Evolutionary conservation across 2,797 vertebrate genomes (phyloP).

Genomic region (Paramormyrops hopkinsi): DNA sequence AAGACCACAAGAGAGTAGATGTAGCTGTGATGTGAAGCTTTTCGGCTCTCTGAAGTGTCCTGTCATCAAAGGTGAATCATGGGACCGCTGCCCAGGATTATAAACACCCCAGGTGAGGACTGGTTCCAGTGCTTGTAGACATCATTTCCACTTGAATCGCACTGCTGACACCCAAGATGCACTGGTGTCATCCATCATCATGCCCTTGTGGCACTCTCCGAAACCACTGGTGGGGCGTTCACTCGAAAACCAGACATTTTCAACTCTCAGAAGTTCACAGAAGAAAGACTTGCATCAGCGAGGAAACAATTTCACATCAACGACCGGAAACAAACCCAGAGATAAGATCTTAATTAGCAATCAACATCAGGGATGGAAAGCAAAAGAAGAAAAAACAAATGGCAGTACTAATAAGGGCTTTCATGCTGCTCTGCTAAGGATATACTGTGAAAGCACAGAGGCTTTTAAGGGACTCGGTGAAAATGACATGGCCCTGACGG

Average conservation of each 20-base stretch:
- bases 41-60: background rate
- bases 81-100: background rate
- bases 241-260: background rate
- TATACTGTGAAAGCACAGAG: slow-evolving; percentile 27
- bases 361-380: background rate
- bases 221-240: background rate
- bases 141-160: slow-evolving; percentile 3
- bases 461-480: slow-evolving; percentile 7
- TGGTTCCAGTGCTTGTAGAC: background rate
- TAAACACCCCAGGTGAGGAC: background rate
- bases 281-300: background rate
- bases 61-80: slow-evolving; percentile 17
- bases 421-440: slow-evolving; percentile 25
- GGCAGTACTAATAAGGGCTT: slow-evolving; percentile 13
- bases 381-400: background rate
- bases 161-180: background rate
- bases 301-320: background rate
- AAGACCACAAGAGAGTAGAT: slow-evolving; percentile 1
- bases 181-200: background rate
- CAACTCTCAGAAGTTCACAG: background rate
- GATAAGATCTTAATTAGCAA: slow-evolving; percentile 2
- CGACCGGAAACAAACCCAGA: background rate
- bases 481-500: background rate
- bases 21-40: background rate
- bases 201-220: background rate